Evolutionary conservation across 2,888 invertebrate species (phyloP).

Genomic region (Morinoia aosen): DNA sequence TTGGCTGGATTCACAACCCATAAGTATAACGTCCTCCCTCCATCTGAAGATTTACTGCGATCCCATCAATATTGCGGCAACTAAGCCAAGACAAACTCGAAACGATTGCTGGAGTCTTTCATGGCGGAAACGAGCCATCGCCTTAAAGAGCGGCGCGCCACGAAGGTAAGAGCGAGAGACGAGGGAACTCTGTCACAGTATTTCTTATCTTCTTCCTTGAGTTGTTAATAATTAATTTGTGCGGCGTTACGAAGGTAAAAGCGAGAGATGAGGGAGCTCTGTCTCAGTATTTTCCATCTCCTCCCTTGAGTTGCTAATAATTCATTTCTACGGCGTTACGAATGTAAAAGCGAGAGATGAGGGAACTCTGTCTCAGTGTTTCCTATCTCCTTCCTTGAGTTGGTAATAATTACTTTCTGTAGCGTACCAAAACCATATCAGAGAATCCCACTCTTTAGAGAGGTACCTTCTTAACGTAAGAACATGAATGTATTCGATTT

Average conservation of each 20-base stretch:
- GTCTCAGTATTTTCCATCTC: neutral
- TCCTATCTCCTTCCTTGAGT: neutral
- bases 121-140: neutral
- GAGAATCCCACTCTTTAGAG: neutral
- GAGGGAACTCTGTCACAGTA: neutral
- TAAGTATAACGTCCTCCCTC: neutral
- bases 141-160: neutral
- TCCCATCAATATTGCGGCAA: neutral
- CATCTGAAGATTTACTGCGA: neutral
- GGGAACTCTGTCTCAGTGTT: neutral
- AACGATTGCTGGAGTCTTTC: neutral
- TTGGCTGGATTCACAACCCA: neutral
- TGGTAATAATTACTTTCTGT: neutral
- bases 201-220: neutral
- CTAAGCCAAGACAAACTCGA: conserved; percentile 3
- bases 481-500: neutral
- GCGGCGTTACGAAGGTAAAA: neutral
- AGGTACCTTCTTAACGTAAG: neutral
- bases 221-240: neutral
- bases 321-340: neutral
- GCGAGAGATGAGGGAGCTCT: neutral
- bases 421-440: neutral
- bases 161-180: neutral
- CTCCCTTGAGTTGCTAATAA: neutral
- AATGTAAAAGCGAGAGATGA: neutral